These are phyloP conservation scores for Drosophila pruinosa DNA, from an alignment of 1,140 invertebrate genomes.

Conservation along the genomic window DNA sequence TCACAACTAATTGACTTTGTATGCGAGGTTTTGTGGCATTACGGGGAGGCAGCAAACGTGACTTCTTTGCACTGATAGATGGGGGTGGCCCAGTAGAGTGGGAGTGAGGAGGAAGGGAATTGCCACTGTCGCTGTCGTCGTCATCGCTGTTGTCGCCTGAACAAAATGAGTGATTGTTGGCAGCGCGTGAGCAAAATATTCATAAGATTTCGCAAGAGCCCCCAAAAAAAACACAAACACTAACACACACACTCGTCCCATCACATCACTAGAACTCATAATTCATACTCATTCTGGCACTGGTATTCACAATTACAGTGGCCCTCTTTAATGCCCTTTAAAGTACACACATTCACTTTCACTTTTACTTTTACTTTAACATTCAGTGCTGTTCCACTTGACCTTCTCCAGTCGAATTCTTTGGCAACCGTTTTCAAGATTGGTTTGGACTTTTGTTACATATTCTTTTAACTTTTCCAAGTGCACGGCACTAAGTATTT, in stretches of 20 bases:
- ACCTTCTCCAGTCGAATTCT: not conserved
- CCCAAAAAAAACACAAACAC: not conserved
- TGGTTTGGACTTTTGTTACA: not conserved
- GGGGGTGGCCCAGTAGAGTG: not conserved
- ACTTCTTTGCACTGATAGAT: constrained; percentile 36
- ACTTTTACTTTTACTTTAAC: constrained; percentile 5
- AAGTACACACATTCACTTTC: constrained; percentile 7
- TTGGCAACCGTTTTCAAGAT: not conserved
- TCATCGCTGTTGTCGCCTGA: constrained; percentile 28
- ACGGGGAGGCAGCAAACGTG: constrained; percentile 47
- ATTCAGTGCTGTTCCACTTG: no score
- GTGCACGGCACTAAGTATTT: not conserved
- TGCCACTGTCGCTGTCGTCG: constrained; percentile 7
- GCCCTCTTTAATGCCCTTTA: not conserved
- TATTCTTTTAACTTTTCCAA: not conserved
- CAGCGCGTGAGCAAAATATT: constrained; percentile 77
- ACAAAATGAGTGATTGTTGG: constrained; percentile 74
- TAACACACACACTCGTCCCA: not conserved
- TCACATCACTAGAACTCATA: constrained; percentile 33
- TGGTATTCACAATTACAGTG: not conserved
- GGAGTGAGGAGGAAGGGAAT: not conserved
- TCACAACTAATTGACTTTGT: constrained; percentile 75
- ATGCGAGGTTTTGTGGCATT: constrained; percentile 31
- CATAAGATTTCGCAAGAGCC: constrained; percentile 57
- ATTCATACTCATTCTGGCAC: constrained; percentile 58